Conservation (phyloP, 2,113 vertebrate species). For the Festucalex cinctus region DNA sequence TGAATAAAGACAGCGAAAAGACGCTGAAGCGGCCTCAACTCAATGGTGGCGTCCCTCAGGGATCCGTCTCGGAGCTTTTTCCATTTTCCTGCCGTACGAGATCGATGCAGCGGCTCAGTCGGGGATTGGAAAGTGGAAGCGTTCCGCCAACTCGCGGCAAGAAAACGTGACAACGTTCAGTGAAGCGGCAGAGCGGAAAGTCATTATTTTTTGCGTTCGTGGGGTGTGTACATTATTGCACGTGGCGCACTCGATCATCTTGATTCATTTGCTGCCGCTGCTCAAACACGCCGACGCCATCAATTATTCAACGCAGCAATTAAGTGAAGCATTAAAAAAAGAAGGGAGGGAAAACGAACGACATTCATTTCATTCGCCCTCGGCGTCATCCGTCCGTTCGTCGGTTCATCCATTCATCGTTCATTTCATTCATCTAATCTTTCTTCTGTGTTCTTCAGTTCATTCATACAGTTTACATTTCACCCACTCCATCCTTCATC, state of each 20-base stretch:
- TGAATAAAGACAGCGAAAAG: no score
- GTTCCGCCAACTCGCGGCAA: no score
- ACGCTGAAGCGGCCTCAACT: neutral
- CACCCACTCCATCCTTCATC: no score
- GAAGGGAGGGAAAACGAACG: conserved; percentile 9
- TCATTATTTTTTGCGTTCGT: no score
- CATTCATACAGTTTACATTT: no score
- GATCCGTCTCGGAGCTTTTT: neutral
- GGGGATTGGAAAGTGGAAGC: no score
- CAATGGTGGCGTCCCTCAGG: neutral
- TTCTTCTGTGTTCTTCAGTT: neutral
- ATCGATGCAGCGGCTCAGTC: no score
- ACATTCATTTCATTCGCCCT: neutral
- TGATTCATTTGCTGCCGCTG: conserved; percentile 4
- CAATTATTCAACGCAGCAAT: conserved; percentile 33
- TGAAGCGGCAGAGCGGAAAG: no score
- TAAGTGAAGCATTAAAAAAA: conserved; percentile 30
- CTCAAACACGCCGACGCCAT: conserved; percentile 30
- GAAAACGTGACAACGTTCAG: no score
- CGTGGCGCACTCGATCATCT: neutral
- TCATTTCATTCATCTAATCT: neutral
- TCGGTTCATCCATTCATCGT: neutral
- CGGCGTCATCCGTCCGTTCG: neutral
- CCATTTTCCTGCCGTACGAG: neutral
- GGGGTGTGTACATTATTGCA: neutral